Percentiles rank a stretch among this genome's conserved stretches.
Evolutionary conservation across 2,797 vertebrate genomes (phyloP).

Genomic region (Danio albolineatus): DNA sequence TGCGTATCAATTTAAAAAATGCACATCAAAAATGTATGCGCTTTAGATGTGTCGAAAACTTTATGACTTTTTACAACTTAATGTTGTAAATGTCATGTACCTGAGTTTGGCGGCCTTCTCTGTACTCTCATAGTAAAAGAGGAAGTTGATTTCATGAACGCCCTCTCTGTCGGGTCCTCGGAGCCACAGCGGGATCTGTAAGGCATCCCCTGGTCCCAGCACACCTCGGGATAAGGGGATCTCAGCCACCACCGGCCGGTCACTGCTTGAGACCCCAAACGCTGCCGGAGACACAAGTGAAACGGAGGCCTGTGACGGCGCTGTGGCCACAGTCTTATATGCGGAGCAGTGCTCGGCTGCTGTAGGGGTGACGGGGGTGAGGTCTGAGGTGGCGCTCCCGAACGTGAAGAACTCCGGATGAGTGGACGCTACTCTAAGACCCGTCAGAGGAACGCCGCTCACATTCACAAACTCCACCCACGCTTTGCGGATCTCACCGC

Average conservation of each 20-base stretch:
- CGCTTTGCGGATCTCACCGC: conserved; percentile 94
- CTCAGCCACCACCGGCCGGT: conserved; percentile 69
- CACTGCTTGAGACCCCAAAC: conserved; percentile 75
- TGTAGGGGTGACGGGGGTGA: conserved; percentile 86
- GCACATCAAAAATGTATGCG: no score
- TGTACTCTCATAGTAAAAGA: conserved; percentile 95
- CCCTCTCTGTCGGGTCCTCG: conserved; percentile 95
- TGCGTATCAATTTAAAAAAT: no score
- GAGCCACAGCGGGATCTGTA: conserved; percentile 95
- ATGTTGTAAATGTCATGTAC: conserved; percentile 73
- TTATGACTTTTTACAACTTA: no score
- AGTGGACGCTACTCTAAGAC: conserved; percentile 91
- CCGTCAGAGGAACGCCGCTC: conserved; percentile 86
- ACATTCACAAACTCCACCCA: conserved; percentile 97
- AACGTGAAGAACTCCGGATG: conserved; percentile 96
- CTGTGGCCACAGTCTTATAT: conserved; percentile 88
- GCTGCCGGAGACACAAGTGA: conserved; percentile 79
- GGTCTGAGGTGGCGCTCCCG: conserved; percentile 81
- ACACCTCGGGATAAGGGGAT: conserved; percentile 80
- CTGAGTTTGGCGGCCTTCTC: conserved; percentile 87
- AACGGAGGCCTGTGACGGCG: conserved; percentile 71
- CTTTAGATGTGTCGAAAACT: no score
- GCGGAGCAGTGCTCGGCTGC: conserved; percentile 92
- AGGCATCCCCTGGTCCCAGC: conserved; percentile 88
- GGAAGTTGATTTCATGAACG: conserved; percentile 97